Conservation (phyloP, 1,140 invertebrate genomes). For the Linepithema humile region DNA sequence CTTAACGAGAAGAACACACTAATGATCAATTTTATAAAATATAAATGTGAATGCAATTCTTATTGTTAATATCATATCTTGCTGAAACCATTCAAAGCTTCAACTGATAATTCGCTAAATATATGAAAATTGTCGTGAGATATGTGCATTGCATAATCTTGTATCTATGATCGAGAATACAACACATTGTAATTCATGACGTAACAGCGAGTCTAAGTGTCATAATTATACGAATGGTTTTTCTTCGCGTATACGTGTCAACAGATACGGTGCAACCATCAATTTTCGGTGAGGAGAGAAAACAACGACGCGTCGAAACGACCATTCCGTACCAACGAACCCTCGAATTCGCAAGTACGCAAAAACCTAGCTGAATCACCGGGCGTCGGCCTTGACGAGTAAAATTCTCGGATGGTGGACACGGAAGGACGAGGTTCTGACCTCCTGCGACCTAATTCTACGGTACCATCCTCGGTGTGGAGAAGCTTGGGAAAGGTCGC, state of each 20-base stretch:
- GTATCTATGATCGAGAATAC: not conserved
- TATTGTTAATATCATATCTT: not conserved
- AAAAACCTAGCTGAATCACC: slow-evolving; percentile 48
- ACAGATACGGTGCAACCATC: not conserved
- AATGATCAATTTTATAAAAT: not conserved
- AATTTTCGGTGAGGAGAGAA: slow-evolving; percentile 6
- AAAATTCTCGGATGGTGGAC: slow-evolving; percentile 41
- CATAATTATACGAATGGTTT: not conserved
- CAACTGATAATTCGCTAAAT: not conserved
- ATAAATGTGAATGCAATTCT: not conserved
- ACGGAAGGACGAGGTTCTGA: slow-evolving; percentile 51
- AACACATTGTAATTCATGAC: not conserved
- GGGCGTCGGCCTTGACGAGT: slow-evolving; percentile 48
- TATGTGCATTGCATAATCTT: not conserved
- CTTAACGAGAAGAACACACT: not conserved
- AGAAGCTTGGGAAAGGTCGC: slow-evolving; percentile 79
- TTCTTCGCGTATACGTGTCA: not conserved
- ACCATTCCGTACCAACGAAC: not conserved
- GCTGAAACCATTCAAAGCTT: not conserved
- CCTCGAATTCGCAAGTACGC: slow-evolving; percentile 33
- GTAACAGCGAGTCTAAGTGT: not conserved
- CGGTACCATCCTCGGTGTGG: slow-evolving; percentile 45
- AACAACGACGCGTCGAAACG: not conserved
- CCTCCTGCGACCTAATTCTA: slow-evolving; percentile 66
- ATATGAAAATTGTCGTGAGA: not conserved